Conservation (phyloP, 2,888 invertebrate genomes). For the Leptopilina syphax region DNA sequence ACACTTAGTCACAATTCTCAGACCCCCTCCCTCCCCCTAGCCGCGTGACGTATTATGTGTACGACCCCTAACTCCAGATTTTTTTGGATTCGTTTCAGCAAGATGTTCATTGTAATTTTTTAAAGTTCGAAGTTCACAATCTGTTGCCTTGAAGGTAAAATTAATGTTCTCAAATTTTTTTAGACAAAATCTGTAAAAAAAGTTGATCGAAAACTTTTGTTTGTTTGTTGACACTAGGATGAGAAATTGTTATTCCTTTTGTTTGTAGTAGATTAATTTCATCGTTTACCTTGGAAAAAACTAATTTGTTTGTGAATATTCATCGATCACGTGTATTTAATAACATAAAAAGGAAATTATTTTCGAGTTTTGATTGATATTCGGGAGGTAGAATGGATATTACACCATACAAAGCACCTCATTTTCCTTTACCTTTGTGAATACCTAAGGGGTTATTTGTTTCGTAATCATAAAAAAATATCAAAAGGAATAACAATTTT, state of each 20-base stretch:
- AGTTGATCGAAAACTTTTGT: neutral
- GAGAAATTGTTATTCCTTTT: constrained; percentile 46
- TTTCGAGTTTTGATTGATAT: constrained; percentile 51
- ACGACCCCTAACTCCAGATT: too few species aligned
- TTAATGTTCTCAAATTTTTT: neutral
- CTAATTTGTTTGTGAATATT: constrained; percentile 46
- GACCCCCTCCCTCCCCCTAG: too few species aligned
- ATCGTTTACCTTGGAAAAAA: constrained; percentile 45
- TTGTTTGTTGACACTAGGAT: neutral
- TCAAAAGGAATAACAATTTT: constrained; percentile 53
- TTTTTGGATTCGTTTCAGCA: too few species aligned
- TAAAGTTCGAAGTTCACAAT: too few species aligned
- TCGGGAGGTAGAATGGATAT: constrained; percentile 46
- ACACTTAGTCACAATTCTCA: too few species aligned
- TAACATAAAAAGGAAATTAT: constrained; percentile 54
- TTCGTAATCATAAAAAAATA: constrained; percentile 58
- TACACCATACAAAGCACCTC: constrained; percentile 52
- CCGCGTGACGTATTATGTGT: too few species aligned
- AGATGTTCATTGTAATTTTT: too few species aligned
- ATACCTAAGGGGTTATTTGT: constrained; percentile 56
- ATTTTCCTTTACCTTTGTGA: constrained; percentile 55
- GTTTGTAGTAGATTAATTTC: constrained; percentile 47
- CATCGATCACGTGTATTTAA: constrained; percentile 53
- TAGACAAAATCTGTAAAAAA: neutral
- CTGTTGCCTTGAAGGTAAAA: neutral